Percentiles rank a stretch among this genome's conserved stretches.
These are phyloP conservation scores for Procambarus clarkii DNA, from an alignment of 1,140 invertebrate genomes.

Conservation along the genomic window DNA sequence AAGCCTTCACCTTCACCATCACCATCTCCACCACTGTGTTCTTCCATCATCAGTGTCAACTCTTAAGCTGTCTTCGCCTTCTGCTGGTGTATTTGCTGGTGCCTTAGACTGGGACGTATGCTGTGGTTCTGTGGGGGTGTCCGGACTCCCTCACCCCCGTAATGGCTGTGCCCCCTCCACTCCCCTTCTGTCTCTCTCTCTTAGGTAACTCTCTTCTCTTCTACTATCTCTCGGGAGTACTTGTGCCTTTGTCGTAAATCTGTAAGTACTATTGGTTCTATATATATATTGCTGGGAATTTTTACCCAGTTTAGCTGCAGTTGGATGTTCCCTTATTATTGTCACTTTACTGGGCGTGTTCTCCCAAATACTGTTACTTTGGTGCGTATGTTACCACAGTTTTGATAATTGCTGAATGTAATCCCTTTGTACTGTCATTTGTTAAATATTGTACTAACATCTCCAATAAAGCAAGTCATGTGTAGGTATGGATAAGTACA, in stretches of 20 bases:
- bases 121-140: conserved; percentile 67
- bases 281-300: background rate
- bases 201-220: conserved; percentile 70
- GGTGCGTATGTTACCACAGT: conserved; percentile 22
- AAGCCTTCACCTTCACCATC: conserved; percentile 32
- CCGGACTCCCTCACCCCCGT: conserved; percentile 67
- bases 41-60: conserved; percentile 70
- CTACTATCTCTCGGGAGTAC: conserved; percentile 63
- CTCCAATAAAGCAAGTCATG: conserved; percentile 14
- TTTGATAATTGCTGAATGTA: conserved; percentile 9
- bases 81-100: conserved; percentile 70
- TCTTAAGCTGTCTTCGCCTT: conserved; percentile 71
- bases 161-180: conserved; percentile 71
- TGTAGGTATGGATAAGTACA: conserved; percentile 34
- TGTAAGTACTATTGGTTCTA: conserved; percentile 35
- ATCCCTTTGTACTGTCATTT: conserved; percentile 12
- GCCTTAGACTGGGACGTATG: conserved; percentile 71
- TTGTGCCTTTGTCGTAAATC: conserved; percentile 69
- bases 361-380: conserved; percentile 19
- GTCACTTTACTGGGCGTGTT: conserved; percentile 19
- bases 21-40: conserved; percentile 63
- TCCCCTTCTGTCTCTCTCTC: conserved; percentile 70
- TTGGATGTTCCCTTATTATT: conserved; percentile 41
- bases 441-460: conserved; percentile 42
- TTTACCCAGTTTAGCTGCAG: conserved; percentile 8